Evolutionary conservation across 2,113 vertebrate species (phyloP).

Genomic region (Gopherus evgoodei): DNA sequence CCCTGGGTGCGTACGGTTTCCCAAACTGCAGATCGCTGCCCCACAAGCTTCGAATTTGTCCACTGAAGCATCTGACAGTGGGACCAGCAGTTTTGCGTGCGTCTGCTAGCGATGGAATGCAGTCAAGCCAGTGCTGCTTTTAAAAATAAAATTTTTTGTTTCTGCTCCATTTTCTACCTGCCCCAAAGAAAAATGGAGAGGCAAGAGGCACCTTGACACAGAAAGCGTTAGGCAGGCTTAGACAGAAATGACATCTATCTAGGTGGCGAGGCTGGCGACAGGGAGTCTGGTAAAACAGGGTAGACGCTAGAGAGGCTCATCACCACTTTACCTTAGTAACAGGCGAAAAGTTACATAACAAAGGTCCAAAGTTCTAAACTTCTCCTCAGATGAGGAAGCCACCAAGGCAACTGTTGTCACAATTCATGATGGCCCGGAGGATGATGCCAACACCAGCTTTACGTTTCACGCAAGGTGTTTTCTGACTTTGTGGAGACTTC

Average conservation of each 20-base stretch:
- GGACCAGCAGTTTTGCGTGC: not conserved
- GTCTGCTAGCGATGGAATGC: accelerated
- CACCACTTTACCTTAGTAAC: not conserved
- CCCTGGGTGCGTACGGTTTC: accelerated
- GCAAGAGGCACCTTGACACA: not conserved
- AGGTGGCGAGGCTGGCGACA: too few species aligned
- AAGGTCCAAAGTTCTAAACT: not conserved
- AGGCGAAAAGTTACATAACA: not conserved
- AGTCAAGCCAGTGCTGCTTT: not conserved
- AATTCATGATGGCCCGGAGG: not conserved
- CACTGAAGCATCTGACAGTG: not conserved
- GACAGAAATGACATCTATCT: too few species aligned
- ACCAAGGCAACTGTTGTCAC: not conserved
- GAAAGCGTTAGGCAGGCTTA: not conserved
- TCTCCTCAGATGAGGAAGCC: not conserved
- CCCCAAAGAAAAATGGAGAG: not conserved
- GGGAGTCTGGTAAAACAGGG: not conserved
- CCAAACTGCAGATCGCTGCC: not conserved
- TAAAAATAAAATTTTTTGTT: not conserved
- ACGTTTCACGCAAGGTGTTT: not conserved
- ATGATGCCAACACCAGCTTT: not conserved
- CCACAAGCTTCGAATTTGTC: not conserved
- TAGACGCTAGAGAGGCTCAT: not conserved
- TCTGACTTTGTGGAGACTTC: not conserved
- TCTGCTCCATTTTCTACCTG: accelerated